Percentiles rank a stretch among this genome's conserved stretches.
phyloP scores from a whole-genome alignment of 1,140 invertebrate species.

The Meteorus sp. region DNA sequence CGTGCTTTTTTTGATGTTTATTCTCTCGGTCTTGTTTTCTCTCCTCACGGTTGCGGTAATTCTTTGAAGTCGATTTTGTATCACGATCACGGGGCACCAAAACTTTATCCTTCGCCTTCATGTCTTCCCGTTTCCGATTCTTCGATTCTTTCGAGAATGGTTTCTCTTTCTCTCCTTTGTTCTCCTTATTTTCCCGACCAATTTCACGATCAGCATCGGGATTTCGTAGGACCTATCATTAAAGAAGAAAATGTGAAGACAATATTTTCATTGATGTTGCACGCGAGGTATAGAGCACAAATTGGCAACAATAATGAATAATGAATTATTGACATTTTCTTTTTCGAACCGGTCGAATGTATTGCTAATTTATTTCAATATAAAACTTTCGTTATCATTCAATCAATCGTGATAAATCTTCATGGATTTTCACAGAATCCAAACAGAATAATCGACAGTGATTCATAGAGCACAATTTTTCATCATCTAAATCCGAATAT shows the following conservation, averaged over 20 bases:
- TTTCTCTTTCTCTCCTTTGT: conserved; percentile 53
- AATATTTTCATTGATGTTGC: not conserved
- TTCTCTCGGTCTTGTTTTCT: conserved; percentile 51
- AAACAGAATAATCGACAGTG: not conserved
- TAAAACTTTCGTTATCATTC: not conserved
- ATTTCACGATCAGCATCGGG: conserved; percentile 50
- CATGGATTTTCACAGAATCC: conserved; percentile 7
- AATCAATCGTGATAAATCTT: conserved; percentile 3
- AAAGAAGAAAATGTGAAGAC: conserved; percentile 17
- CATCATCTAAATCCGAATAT: conserved; percentile 4
- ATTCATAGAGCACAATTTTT: conserved; percentile 1
- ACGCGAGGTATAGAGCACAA: too few species aligned
- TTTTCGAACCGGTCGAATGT: not conserved
- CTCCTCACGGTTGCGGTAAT: conserved; percentile 55
- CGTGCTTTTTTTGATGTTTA: conserved; percentile 56
- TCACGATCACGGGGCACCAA: conserved; percentile 41
- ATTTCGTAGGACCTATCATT: conserved; percentile 51
- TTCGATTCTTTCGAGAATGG: conserved; percentile 48
- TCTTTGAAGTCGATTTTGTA: conserved; percentile 41
- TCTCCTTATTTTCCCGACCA: conserved; percentile 53
- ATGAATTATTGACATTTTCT: too few species aligned
- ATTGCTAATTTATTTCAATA: not conserved
- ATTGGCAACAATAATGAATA: too few species aligned
- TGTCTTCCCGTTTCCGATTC: conserved; percentile 48
- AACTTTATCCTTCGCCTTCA: conserved; percentile 49